Evolutionary conservation across 2,113 vertebrate species (phyloP), one percentile per base, ranked within the genome.

Genomic region (Capreolus pygargus): DNA sequence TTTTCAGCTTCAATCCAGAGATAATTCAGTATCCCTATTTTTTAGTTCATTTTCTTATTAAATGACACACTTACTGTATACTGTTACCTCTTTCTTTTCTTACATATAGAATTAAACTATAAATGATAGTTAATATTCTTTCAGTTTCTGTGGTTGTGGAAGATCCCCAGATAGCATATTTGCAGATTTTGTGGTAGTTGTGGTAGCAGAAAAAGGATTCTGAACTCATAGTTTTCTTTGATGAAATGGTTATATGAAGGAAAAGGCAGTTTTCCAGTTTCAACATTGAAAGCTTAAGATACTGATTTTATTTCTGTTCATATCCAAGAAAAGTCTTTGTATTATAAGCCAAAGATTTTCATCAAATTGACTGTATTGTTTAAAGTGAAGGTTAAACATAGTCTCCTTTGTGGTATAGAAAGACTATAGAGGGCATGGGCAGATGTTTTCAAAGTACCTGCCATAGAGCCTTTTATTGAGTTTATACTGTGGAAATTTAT

Each of bases 111-210:
- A 96, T 97, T 96, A 98, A 98, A 95, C 85, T 97, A 79, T 93
- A 97, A 98, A 96, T 84, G 39, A 96, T 95, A 97, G 93, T 86
- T 98, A 93, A 76, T 64, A 97, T 98, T 96, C 76, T 95, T 98
- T 97, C 89, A 70, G 93, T 95, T 76, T 96, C 33, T n/a, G 91
- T 98, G 97, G 60, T 95, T 98, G 96, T 98, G 76, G 87, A 98
- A 82, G 78, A 47, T 96, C 45, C 89, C 92, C 84, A 97, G 96
- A 92, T 30, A 97, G 82, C 67, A 95, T 94, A 91, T 70, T 98
- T 97, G 61, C 0, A 30, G 60, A 12, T 95, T 98, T 98, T 98
- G 86, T 97, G 91, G 98, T 96, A n/a, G 13, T 50, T 98, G 96
- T 13, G 45, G 97, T 78, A 94, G 85, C 86, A 36, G 67, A 43